Conservation (phyloP, 92 coral and sea anemone species). For the Bergia puertoricense region DNA sequence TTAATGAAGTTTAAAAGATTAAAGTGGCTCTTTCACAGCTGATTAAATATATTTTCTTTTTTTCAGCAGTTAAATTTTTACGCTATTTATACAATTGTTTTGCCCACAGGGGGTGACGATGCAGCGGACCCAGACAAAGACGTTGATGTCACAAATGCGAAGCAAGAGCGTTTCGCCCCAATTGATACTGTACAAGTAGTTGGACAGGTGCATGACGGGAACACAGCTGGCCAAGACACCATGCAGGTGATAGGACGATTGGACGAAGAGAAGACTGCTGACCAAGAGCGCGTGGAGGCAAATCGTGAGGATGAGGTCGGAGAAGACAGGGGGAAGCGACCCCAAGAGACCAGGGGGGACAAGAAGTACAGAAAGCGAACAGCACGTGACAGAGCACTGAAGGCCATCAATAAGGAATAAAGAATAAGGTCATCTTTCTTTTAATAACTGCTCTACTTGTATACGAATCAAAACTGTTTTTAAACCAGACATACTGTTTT, state of each 20-base stretch:
- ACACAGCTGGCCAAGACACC: background rate
- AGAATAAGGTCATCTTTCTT: background rate
- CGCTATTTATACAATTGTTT: background rate
- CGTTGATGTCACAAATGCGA: background rate
- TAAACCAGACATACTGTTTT: too few species aligned
- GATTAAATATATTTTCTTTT: too few species aligned
- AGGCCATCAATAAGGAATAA: background rate
- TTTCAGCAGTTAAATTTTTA: too few species aligned
- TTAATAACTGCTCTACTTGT: background rate
- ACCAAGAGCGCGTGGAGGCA: background rate
- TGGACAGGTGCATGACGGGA: background rate
- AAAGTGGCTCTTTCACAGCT: too few species aligned
- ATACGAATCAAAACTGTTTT: background rate
- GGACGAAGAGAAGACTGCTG: background rate
- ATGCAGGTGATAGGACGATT: background rate
- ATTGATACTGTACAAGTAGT: background rate
- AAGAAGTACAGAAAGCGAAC: background rate
- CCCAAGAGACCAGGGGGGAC: background rate
- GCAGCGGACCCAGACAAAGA: slow-evolving; percentile 15
- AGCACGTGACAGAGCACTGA: slow-evolving; percentile 4
- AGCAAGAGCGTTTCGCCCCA: background rate
- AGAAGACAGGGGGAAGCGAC: background rate
- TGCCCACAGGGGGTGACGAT: slow-evolving; percentile 9
- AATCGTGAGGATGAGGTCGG: background rate
- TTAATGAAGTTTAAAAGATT: too few species aligned